Evolutionary conservation across 2,888 invertebrate species (phyloP).

Genomic region (Drosophila seclusa): DNA sequence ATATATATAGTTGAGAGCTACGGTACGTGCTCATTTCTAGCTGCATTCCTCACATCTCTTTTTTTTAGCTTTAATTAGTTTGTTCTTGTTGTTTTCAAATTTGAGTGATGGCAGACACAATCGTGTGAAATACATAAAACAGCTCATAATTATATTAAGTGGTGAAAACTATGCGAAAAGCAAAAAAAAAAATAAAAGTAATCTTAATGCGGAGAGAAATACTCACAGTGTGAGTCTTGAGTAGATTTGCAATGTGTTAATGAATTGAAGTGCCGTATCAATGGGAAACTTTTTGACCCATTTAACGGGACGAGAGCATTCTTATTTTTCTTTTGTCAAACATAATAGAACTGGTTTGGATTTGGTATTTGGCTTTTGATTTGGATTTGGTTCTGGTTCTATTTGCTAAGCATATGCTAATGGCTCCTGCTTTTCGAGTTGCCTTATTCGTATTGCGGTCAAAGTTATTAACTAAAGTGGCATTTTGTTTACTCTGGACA

Average conservation of each 20-base stretch:
- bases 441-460: conserved; percentile 61
- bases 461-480: conserved; percentile 75
- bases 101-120: conserved; percentile 16
- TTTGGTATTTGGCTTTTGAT: conserved; percentile 25
- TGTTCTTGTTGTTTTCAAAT: conserved; percentile 36
- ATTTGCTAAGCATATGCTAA: conserved; percentile 75
- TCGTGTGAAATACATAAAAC: conserved; percentile 40
- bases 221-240: neutral
- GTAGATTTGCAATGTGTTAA: conserved; percentile 52
- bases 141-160: conserved; percentile 6
- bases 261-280: conserved; percentile 48
- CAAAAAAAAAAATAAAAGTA: conserved; percentile 3
- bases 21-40: conserved; percentile 55
- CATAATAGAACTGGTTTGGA: conserved; percentile 25
- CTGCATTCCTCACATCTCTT: conserved; percentile 57
- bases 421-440: conserved; percentile 59
- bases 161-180: conserved; percentile 20
- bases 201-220: conserved; percentile 8
- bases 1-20: conserved; percentile 8
- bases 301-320: conserved; percentile 28
- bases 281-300: conserved; percentile 65
- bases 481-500: conserved; percentile 42
- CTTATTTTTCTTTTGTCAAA: conserved; percentile 43
- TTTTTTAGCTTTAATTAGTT: conserved; percentile 49
- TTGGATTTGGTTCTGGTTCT: conserved; percentile 15